Percentiles rank a stretch among this genome's conserved stretches.
Conservation (phyloP, 2,797 vertebrate species). For the Meriones psammophilus region DNA sequence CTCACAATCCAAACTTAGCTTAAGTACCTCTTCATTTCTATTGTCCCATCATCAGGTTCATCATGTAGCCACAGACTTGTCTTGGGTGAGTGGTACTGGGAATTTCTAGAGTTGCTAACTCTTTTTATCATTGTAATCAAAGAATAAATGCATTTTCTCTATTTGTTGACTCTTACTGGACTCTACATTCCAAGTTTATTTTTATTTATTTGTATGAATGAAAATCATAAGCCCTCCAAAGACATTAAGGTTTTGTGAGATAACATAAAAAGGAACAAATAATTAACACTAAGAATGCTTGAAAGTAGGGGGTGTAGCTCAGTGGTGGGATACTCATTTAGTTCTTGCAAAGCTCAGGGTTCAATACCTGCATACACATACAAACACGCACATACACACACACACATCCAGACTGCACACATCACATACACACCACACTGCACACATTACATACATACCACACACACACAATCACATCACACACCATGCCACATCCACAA, state of each 20-base stretch:
- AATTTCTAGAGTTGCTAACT: conserved; percentile 7
- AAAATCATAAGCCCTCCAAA: not conserved
- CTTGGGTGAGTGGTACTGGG: not conserved
- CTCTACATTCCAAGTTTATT: not conserved
- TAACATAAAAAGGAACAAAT: not conserved
- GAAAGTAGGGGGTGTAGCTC: not conserved
- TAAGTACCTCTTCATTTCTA: conserved; percentile 13
- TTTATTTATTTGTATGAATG: not conserved
- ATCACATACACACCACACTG: too few relatives aligned
- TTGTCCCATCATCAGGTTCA: not conserved
- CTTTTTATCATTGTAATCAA: not conserved
- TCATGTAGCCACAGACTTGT: not conserved
- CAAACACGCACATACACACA: not conserved
- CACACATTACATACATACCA: not conserved
- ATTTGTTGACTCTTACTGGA: not conserved
- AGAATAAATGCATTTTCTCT: not conserved
- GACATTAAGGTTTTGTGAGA: not conserved
- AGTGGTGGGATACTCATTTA: not conserved
- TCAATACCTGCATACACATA: not conserved
- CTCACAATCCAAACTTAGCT: not conserved
- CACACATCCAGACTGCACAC: not conserved
- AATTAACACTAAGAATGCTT: not conserved
- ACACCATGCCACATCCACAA: not conserved
- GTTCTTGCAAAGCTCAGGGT: not conserved
- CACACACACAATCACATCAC: too few relatives aligned